A percentile compares a stretch with the other conserved stretches of the same genome.
Evolutionary conservation across 2,888 invertebrate species (phyloP).

Genomic region (Drosophila maculinotata): DNA sequence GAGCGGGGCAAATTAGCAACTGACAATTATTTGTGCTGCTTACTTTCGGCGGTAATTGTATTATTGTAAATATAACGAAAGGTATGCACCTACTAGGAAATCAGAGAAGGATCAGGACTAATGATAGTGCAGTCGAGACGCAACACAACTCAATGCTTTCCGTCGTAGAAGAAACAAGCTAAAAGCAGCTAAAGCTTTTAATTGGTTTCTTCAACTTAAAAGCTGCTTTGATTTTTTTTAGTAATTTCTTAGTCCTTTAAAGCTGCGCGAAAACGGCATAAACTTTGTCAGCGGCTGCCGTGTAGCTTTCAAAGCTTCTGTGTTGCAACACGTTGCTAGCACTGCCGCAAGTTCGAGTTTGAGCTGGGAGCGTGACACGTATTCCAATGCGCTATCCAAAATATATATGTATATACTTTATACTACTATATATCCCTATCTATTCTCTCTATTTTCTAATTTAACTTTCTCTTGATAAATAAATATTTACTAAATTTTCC

Average conservation of each 20-base stretch:
- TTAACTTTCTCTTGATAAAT: too few relatives aligned
- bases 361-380: slow-evolving; percentile 11
- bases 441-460: too few relatives aligned
- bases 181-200: background rate
- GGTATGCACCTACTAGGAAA: too few relatives aligned
- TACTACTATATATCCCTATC: background rate
- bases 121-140: background rate
- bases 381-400: background rate
- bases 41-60: too few relatives aligned
- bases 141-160: background rate
- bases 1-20: too few relatives aligned
- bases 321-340: slow-evolving; percentile 12
- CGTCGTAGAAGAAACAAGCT: background rate
- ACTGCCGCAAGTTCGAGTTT: slow-evolving; percentile 1
- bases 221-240: background rate
- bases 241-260: background rate
- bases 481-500: too few relatives aligned
- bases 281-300: slow-evolving; percentile 1
- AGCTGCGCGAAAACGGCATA: slow-evolving; percentile 7
- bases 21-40: too few relatives aligned
- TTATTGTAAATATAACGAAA: too few relatives aligned
- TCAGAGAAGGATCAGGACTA: too few relatives aligned
- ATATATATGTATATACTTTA: background rate
- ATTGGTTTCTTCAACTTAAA: background rate
- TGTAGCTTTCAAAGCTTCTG: slow-evolving; percentile 12